Conservation (phyloP, 2,113 vertebrate genomes). For the Philantomba maxwellii region DNA sequence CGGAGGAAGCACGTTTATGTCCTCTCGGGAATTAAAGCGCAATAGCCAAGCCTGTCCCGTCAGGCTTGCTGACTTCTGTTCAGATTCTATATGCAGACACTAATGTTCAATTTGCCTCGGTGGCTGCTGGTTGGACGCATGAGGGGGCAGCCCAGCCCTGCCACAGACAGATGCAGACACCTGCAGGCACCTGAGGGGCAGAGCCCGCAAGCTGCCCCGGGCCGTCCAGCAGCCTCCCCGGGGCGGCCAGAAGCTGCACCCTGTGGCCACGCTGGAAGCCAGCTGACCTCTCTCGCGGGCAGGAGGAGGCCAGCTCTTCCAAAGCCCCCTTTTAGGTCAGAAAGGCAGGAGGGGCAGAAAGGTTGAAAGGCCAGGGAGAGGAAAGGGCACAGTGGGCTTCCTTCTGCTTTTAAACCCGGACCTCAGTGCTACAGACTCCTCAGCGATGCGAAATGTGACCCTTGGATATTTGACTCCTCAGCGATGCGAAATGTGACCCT, state of each 20-base stretch:
- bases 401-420: not conserved
- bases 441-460: not conserved
- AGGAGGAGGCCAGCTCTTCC: not conserved
- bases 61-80: not conserved
- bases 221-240: rapidly evolving
- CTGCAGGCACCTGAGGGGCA: too few relatives aligned
- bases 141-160: not conserved
- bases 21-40: not conserved
- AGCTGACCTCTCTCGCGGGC: not conserved
- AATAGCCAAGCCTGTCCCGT: not conserved
- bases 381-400: too few relatives aligned
- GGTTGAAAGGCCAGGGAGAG: not conserved
- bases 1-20: not conserved
- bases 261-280: not conserved
- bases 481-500: not conserved
- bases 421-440: not conserved
- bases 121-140: too few relatives aligned
- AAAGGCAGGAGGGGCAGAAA: not conserved
- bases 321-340: not conserved
- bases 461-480: not conserved
- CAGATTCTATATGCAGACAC: too few relatives aligned
- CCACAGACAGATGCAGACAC: rapidly evolving
- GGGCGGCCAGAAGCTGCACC: not conserved
- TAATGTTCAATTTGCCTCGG: rapidly evolving
- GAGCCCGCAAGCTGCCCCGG: rapidly evolving